Conservation (phyloP, 2,113 vertebrate species). For the Cololabis saira region DNA sequence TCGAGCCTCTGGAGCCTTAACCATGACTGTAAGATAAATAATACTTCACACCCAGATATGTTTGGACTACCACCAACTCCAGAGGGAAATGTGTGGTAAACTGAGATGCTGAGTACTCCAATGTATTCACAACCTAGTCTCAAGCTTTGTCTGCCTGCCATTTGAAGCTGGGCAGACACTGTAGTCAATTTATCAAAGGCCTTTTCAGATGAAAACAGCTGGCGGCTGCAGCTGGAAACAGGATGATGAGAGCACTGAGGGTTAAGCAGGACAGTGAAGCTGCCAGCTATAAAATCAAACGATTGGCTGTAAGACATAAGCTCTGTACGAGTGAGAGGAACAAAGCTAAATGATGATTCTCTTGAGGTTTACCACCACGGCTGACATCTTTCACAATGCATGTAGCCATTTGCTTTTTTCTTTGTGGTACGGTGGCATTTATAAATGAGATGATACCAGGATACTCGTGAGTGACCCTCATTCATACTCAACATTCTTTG, state of each 20-base stretch:
- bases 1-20: no score
- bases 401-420: neutral
- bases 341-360: neutral
- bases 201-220: conserved; percentile 26
- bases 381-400: neutral
- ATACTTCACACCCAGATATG: neutral
- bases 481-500: neutral
- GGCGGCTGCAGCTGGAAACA: conserved; percentile 18
- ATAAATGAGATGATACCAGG: conserved; percentile 1
- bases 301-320: neutral
- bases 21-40: no score
- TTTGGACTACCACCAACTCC: neutral
- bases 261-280: conserved; percentile 12
- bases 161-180: conserved; percentile 3
- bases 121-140: neutral
- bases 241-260: conserved; percentile 12
- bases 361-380: neutral
- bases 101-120: no score
- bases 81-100: no score
- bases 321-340: neutral
- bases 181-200: conserved; percentile 18
- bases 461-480: neutral
- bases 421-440: neutral
- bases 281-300: conserved; percentile 13
- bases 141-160: conserved; percentile 7